phyloP scores from a whole-genome alignment of 2,113 vertebrate genomes.

The Columba janthina region DNA sequence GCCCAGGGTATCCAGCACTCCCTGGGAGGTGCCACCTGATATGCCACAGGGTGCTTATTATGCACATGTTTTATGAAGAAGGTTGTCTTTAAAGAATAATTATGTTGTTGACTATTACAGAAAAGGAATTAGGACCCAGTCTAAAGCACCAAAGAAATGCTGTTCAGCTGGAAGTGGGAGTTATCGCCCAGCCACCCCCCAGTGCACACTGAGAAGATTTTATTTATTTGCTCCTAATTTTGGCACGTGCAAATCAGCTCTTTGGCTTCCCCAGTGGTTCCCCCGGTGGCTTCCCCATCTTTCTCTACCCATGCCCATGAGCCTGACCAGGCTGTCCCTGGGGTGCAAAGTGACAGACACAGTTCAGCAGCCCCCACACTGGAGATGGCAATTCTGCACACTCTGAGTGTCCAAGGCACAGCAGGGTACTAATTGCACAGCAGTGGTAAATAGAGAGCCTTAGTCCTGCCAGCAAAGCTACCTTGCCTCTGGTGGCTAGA shows the following conservation, averaged over 20 bases:
- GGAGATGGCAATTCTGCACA: accelerated
- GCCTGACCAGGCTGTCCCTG: accelerated
- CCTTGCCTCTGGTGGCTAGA: neutral
- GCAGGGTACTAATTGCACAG: neutral
- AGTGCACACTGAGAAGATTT: neutral
- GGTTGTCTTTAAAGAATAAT: neutral
- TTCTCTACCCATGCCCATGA: neutral
- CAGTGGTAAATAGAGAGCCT: accelerated
- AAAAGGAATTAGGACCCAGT: neutral
- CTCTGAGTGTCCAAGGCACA: neutral
- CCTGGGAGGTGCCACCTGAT: neutral
- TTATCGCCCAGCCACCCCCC: neutral
- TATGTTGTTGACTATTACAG: neutral
- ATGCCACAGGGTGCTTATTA: neutral
- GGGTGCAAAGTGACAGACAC: neutral
- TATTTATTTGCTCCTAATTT: neutral
- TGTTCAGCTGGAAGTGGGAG: neutral
- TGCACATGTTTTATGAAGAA: neutral
- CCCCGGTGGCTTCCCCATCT: neutral
- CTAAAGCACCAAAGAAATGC: neutral
- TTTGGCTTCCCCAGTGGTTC: neutral
- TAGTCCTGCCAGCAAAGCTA: neutral
- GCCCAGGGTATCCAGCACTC: neutral
- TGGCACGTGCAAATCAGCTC: neutral
- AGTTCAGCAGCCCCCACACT: neutral